Percentiles rank a stretch among this genome's conserved stretches.
These are phyloP conservation scores for Drosophila carrolli DNA, from an alignment of 1,140 invertebrate species.

Conservation along the genomic window DNA sequence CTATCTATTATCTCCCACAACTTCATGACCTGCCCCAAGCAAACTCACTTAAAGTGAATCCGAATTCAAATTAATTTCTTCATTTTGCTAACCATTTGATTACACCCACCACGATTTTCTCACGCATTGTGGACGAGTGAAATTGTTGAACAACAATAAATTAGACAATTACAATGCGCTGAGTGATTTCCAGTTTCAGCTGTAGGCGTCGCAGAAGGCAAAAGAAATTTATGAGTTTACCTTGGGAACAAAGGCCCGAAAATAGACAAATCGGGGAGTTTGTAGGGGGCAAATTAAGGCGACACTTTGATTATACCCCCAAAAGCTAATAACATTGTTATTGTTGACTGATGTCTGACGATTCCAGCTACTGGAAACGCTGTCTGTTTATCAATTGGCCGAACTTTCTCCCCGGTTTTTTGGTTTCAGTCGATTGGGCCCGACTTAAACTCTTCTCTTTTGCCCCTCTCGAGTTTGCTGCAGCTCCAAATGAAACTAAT, in stretches of 20 bases:
- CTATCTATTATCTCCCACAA: slow-evolving; percentile 10
- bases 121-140: slow-evolving; percentile 40
- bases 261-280: neutral
- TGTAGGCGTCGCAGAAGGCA: slow-evolving; percentile 12
- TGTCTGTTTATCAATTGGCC: slow-evolving; percentile 67
- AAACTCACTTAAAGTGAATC: slow-evolving; percentile 4
- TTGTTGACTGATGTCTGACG: slow-evolving; percentile 35
- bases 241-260: slow-evolving; percentile 4
- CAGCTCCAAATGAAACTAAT: slow-evolving; percentile 69
- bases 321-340: slow-evolving; percentile 29
- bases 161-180: slow-evolving; percentile 50
- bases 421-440: slow-evolving; percentile 44
- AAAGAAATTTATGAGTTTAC: slow-evolving; percentile 22
- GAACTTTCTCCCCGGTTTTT: slow-evolving; percentile 63
- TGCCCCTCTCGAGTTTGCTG: slow-evolving; percentile 2
- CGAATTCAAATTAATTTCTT: slow-evolving; percentile 22
- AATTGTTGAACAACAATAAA: slow-evolving; percentile 49
- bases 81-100: slow-evolving; percentile 17
- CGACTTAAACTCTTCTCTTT: slow-evolving; percentile 20
- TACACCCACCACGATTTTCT: slow-evolving; percentile 22
- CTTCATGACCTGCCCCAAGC: slow-evolving; percentile 43
- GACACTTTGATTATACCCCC: slow-evolving; percentile 41
- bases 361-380: slow-evolving; percentile 45
- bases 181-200: slow-evolving; percentile 12
- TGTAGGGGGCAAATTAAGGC: slow-evolving; percentile 24